A percentile compares a stretch with the other conserved stretches of the same genome.
These are phyloP conservation scores for Hirudo medicinalis DNA, from an alignment of 1,140 invertebrate species.

Conservation along the genomic window DNA sequence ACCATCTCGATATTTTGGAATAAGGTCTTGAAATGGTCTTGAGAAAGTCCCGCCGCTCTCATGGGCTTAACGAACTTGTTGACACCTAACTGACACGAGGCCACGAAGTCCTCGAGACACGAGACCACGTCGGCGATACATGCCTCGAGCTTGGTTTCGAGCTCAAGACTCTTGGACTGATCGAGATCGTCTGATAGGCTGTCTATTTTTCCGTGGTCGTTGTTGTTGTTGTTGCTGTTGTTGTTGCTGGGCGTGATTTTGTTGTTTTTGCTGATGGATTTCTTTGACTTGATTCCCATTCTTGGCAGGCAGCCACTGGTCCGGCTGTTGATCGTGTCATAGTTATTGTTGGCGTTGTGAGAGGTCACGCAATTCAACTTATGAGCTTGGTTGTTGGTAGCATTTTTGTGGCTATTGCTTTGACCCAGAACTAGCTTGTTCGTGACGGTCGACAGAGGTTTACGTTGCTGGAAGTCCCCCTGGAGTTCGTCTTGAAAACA, in stretches of 20 bases:
- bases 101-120: too few species aligned
- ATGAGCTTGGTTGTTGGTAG: background rate
- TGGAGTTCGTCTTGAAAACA: background rate
- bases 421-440: background rate
- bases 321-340: background rate
- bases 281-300: constrained; percentile 7
- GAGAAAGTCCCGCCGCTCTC: too few species aligned
- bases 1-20: too few species aligned
- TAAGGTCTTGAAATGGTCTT: too few species aligned
- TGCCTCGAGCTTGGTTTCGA: too few species aligned
- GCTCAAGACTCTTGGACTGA: too few species aligned
- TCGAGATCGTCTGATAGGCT: background rate
- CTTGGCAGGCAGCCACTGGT: background rate
- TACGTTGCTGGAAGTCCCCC: background rate
- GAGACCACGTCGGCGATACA: too few species aligned
- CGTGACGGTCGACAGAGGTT: background rate
- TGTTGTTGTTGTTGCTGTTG: background rate
- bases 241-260: background rate
- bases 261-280: background rate
- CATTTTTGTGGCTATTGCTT: background rate
- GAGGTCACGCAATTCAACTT: background rate
- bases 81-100: too few species aligned
- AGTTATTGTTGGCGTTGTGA: background rate
- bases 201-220: background rate
- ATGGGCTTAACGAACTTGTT: too few species aligned